phyloP scores from a whole-genome alignment of 2,888 invertebrate genomes.

The Ormia ochracea region DNA sequence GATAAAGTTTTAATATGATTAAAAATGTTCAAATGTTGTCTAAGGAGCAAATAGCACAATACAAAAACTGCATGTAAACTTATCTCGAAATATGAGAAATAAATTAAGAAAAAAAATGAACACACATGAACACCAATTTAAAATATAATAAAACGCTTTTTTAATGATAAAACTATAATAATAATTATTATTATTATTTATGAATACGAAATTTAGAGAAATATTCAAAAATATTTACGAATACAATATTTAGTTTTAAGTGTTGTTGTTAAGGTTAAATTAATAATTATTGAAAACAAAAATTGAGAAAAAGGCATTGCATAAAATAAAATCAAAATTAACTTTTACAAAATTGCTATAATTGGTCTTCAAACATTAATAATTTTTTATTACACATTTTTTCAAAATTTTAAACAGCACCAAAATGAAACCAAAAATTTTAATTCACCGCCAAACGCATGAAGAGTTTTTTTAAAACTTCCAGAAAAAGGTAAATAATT shows the following conservation, averaged over 20 bases:
- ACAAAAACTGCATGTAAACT: background rate
- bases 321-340: constrained; percentile 25
- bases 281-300: constrained; percentile 18
- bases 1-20: too few relatives aligned
- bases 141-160: constrained; percentile 55
- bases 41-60: background rate
- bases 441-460: constrained; percentile 38
- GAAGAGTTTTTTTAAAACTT: constrained; percentile 20
- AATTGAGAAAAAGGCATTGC: constrained; percentile 1
- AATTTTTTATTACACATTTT: constrained; percentile 16
- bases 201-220: constrained; percentile 10
- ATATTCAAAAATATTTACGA: constrained; percentile 53
- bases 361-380: constrained; percentile 2
- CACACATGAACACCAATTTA: constrained; percentile 55
- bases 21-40: too few relatives aligned
- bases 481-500: constrained; percentile 39
- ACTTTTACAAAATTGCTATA: constrained; percentile 15
- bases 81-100: background rate
- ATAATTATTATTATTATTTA: background rate
- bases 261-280: constrained; percentile 60
- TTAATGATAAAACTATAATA: constrained; percentile 8
- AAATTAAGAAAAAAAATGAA: constrained; percentile 26
- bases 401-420: constrained; percentile 34
- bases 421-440: constrained; percentile 3
- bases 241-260: constrained; percentile 58